Conservation (phyloP, 2,113 vertebrate species). For the Saguinus midas region DNA sequence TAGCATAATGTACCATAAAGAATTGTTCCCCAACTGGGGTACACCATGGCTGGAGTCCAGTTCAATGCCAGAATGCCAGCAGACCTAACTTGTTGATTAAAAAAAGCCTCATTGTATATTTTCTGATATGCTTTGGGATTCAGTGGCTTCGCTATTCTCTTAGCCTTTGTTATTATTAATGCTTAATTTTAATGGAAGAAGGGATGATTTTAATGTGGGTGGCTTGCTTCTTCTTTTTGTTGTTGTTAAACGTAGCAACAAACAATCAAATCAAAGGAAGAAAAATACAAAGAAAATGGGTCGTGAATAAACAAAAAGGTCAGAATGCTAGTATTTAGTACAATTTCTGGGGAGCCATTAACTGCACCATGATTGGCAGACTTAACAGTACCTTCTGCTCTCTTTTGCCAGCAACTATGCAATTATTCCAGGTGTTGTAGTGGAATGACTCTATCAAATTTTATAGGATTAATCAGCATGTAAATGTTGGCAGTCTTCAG, state of each 20-base stretch:
- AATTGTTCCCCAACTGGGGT: not conserved
- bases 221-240: slow-evolving; percentile 82
- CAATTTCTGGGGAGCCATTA: slow-evolving; percentile 83
- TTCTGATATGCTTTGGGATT: slow-evolving; percentile 73
- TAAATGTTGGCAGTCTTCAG: slow-evolving; percentile 83
- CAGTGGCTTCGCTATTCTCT: slow-evolving; percentile 73
- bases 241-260: slow-evolving; percentile 80
- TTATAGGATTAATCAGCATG: slow-evolving; percentile 84
- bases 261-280: slow-evolving; percentile 79
- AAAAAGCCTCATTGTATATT: slow-evolving; percentile 50
- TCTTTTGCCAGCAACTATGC: slow-evolving; percentile 84
- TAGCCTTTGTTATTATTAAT: slow-evolving; percentile 80
- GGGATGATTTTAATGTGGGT: slow-evolving; percentile 77
- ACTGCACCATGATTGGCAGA: slow-evolving; percentile 80
- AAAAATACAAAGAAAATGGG: slow-evolving; percentile 76
- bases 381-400: slow-evolving; percentile 81
- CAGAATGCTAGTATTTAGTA: slow-evolving; percentile 66
- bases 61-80: not conserved
- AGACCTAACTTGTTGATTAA: not conserved
- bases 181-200: slow-evolving; percentile 76
- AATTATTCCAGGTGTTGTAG: slow-evolving; percentile 90
- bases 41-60: not conserved
- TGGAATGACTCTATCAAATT: slow-evolving; percentile 83
- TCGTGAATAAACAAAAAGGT: slow-evolving; percentile 83
- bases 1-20: slow-evolving; percentile 6